Base-by-base conservation (phyloP, 1,140 invertebrate genomes). In the Protaetia brevitarsis region DNA sequence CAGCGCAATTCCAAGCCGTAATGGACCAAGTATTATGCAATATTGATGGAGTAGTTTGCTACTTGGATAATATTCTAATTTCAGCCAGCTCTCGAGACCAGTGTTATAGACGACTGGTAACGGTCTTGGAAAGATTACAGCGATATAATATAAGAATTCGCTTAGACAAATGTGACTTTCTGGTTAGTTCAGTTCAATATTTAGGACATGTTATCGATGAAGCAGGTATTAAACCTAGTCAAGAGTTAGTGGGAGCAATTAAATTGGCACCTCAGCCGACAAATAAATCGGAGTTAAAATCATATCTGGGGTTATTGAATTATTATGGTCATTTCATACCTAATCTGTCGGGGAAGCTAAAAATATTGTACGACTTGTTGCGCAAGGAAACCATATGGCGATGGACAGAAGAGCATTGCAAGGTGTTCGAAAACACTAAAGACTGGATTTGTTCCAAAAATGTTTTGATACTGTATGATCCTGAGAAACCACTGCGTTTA, bases 161-260 rank as follows among this genome's bases (percentile, higher is more conserved):
- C 7, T n/a, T 1, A 16, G 27, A 30, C 31, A 65, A 65, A 21
- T 65, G 63, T 30, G 23, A 57, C 28, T 65, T 65, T 65, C 57
- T 57, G 3, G 7, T 31, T 6, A 37, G 31, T 13, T 11, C 45
- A 36, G 26, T 65, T 1, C 5, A 3, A 10, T 65, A 57, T 57
- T 36, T 65, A 34, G 63, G 27, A n/a, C 51, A 65, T 58, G 8
- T 59, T 6, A 59, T 65, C 13, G 21, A 37, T 37, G 21, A 37
- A n/a, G 16, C 31, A 59, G 56, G 64, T 3, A 3, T 59, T 1
- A 30, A 51, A 13, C 8, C 36, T 6, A 23, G 10, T 5, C 8
- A 26, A 31, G 64, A 68, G 1, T 79, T 78, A 69, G 62, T 80
- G 1, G 29, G 74, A 7, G 76, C 78, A 5, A 79, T 82, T 27